Evolutionary conservation across 2,888 invertebrate genomes (phyloP), one percentile per base, ranked within the genome.

Genomic region (Lochmaea capreae): DNA sequence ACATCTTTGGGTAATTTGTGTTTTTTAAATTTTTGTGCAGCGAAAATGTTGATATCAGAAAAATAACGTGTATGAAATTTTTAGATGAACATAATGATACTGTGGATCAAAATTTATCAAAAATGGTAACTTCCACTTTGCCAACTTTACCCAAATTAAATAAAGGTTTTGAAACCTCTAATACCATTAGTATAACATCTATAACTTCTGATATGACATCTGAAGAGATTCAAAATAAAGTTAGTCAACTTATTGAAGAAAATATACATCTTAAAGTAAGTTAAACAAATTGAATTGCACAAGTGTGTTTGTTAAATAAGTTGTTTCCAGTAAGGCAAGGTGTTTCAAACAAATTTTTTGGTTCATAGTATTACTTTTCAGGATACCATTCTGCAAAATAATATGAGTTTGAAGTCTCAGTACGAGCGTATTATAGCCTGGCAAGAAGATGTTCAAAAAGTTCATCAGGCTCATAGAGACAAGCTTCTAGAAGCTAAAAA

Each of bases 401-500:
- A 93, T 79, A 87, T 90, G 61, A 90, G 91, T 0, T 91, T 93
- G 90, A 92, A 92, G 81, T 89, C 91, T 62, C 92, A 93, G 84
- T 91, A 92, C 78, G 86, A 89, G 46, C 88, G 90, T 65, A 88
- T 93, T 54, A 88, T 89, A 0, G 88, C 88, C 0, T 93, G 92
- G 87, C 92, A 92, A 79, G 90, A 92, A 58, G 92, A 92, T 76
- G 91, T 93, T 81, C 86, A 90, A 82, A 89, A 89, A 78, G 90
- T 92, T 0, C 91, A 92, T 74, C 87, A 89, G 62, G 83, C 89
- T 77, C 92, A 93, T 73, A 92, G 91, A 80, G 89, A 90, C 78
- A 93, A 93, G 85, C 92, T 93, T 85, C 88, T 89, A 14, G 91
- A 93, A 84, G 92, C 92, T 0, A 91, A 90, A 79, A 88, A 88